Conservation (phyloP, 2,797 vertebrate species). For the Halcyon leucocephala region DNA sequence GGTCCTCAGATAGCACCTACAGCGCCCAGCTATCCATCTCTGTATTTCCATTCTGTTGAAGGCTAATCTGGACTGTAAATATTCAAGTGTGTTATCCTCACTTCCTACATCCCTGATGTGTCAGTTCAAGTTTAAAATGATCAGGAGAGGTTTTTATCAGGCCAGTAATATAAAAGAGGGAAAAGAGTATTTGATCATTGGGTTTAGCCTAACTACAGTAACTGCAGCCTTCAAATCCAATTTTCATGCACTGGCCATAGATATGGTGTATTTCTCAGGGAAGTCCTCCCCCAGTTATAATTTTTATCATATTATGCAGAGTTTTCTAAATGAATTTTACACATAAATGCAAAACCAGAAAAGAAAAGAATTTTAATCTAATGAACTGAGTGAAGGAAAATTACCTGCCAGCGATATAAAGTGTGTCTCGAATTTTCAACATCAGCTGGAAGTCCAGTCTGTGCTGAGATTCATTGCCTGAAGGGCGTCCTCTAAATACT, state of each 20-base stretch:
- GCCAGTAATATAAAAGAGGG: constrained; percentile 49
- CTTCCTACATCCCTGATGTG: constrained; percentile 17
- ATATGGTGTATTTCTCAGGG: constrained; percentile 6
- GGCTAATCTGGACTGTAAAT: neutral
- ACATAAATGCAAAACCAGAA: constrained; percentile 76
- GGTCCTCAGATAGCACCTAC: neutral
- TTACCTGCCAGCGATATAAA: constrained; percentile 99
- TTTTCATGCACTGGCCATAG: constrained; percentile 65
- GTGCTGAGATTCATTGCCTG: constrained; percentile 98
- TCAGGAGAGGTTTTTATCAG: constrained; percentile 34
- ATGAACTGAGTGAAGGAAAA: constrained; percentile 82
- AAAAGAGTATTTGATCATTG: constrained; percentile 60
- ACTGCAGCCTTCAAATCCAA: constrained; percentile 63
- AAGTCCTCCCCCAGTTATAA: constrained; percentile 54
- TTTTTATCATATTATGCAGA: constrained; percentile 75
- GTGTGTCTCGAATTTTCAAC: constrained; percentile 98
- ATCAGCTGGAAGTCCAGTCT: constrained; percentile 99
- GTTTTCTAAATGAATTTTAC: constrained; percentile 77
- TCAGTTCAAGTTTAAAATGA: constrained; percentile 67
- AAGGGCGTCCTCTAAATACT: constrained; percentile 97
- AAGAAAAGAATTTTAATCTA: constrained; percentile 82
- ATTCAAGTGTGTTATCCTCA: constrained; percentile 30
- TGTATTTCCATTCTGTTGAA: constrained; percentile 18
- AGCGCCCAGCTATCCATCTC: neutral
- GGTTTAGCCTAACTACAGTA: constrained; percentile 60